These are phyloP conservation scores for Oophaga sylvatica DNA, from an alignment of 2,797 vertebrate species.

Conservation along the genomic window DNA sequence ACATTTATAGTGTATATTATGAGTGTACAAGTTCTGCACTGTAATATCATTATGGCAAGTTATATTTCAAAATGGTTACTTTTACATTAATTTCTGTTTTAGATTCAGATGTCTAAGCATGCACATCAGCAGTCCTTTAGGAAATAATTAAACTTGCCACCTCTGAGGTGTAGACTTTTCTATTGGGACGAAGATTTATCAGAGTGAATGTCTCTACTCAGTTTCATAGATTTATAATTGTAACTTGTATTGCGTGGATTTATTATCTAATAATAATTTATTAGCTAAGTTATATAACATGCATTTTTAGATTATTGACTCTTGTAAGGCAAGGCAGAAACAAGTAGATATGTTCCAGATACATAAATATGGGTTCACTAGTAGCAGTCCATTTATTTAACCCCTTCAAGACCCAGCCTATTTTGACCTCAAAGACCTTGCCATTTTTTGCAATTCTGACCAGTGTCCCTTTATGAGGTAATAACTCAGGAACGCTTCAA, in stretches of 20 bases:
- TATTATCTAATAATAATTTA: conserved; percentile 19
- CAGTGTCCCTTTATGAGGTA: too few relatives aligned
- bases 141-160: conserved; percentile 33
- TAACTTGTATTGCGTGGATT: conserved; percentile 1
- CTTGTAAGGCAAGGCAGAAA: conserved; percentile 15
- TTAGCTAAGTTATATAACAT: conserved; percentile 17
- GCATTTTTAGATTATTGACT: conserved; percentile 12
- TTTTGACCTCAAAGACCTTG: too few relatives aligned
- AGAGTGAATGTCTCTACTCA: conserved; percentile 11
- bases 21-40: conserved; percentile 9
- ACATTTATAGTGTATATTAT: conserved; percentile 21
- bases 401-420: too few relatives aligned
- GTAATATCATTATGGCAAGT: conserved; percentile 16
- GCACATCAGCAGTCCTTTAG: conserved; percentile 14
- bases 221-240: conserved; percentile 20
- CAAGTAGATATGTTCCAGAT: not conserved
- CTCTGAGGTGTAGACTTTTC: conserved; percentile 24
- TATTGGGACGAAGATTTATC: conserved; percentile 19
- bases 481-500: too few relatives aligned
- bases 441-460: too few relatives aligned
- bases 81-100: conserved; percentile 22
- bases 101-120: conserved; percentile 11
- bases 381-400: not conserved
- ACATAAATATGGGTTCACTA: conserved; percentile 13
- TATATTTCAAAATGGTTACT: conserved; percentile 4